Percentiles rank a stretch among this genome's conserved stretches.
Conservation (phyloP, 2,888 invertebrate species). For the Lepidocyrtinus sp. region DNA sequence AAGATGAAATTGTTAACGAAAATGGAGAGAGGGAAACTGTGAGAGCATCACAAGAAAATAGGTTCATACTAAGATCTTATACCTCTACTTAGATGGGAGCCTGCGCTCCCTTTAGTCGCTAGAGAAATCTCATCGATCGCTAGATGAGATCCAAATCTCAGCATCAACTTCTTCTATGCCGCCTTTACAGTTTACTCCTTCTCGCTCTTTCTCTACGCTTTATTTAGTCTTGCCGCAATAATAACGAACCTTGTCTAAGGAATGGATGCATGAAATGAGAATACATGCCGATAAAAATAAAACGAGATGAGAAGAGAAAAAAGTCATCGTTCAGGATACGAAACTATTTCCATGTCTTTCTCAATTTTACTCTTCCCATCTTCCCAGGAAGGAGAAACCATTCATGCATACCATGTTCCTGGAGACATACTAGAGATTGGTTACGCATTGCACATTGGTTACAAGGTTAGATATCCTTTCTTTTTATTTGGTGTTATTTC, state of each 20-base stretch:
- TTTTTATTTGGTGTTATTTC: constrained; percentile 58
- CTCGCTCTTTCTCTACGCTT: neutral
- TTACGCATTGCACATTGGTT: constrained; percentile 16
- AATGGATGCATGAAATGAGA: constrained; percentile 20
- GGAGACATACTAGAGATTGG: neutral
- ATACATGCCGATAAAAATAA: neutral
- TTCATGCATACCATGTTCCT: neutral
- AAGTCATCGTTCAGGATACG: no score
- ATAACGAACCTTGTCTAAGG: constrained; percentile 56
- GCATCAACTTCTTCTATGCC: constrained; percentile 49
- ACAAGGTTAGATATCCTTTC: no score
- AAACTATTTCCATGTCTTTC: neutral
- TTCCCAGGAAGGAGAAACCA: neutral
- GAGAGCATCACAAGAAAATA: constrained; percentile 22
- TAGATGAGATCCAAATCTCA: constrained; percentile 56
- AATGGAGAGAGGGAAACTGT: constrained; percentile 41
- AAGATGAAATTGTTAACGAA: constrained; percentile 58
- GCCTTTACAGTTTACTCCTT: neutral
- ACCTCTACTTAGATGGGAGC: constrained; percentile 40
- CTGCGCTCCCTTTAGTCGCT: no score
- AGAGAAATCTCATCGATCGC: constrained; percentile 61
- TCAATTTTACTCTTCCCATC: no score
- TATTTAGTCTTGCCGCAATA: constrained; percentile 38
- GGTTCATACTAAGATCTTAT: neutral
- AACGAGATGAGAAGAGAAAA: neutral